Conservation (phyloP, 2,888 invertebrate species). For the Incurvaria masculella region DNA sequence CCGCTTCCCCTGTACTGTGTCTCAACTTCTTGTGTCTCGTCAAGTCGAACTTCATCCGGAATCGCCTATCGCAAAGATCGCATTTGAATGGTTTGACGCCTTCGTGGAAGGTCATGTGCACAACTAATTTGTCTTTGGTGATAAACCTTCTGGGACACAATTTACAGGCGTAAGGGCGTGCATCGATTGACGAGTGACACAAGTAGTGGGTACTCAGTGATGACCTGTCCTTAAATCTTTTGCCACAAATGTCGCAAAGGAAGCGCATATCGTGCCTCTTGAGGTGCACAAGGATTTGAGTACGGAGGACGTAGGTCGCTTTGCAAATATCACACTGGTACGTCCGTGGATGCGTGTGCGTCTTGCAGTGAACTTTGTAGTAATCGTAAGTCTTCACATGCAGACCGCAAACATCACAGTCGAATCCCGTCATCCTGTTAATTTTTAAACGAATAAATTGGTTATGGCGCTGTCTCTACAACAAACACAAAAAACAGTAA, state of each 20-base stretch:
- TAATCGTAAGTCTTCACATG: background rate
- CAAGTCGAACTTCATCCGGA: background rate
- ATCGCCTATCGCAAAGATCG: too few relatives aligned
- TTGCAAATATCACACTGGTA: too few relatives aligned
- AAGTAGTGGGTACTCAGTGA: background rate
- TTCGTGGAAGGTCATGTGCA: background rate
- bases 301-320: too few relatives aligned
- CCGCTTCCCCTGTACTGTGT: background rate
- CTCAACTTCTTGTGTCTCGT: background rate
- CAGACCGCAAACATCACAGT: background rate
- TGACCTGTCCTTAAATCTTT: too few relatives aligned
- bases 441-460: too few relatives aligned
- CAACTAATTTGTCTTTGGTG: background rate
- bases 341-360: background rate
- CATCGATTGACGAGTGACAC: background rate
- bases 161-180: background rate
- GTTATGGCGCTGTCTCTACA: too few relatives aligned
- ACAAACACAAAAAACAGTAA: too few relatives aligned
- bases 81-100: background rate
- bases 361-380: background rate
- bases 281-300: background rate
- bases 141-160: background rate
- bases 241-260: too few relatives aligned
- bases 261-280: too few relatives aligned
- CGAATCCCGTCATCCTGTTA: too few relatives aligned